Evolutionary conservation across 2,113 vertebrate genomes (phyloP), one percentile per base, ranked within the genome.

Genomic region (Sinocyclocheilus maitianheensis): DNA sequence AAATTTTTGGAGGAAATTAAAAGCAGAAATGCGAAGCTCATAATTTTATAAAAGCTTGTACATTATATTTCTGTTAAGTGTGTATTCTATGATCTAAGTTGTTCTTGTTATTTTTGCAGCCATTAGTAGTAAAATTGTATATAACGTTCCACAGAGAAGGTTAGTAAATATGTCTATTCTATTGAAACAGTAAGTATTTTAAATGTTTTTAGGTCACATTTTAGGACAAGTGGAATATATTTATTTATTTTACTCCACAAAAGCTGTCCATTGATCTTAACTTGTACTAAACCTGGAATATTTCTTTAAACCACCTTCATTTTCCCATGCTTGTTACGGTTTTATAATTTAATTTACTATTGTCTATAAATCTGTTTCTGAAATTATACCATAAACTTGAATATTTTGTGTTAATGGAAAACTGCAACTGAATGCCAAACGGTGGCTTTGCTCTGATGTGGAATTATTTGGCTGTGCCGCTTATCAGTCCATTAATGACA

Each of bases 341-440:
- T 69, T 69, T 20, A 9, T 71, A 3, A 40, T 4, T 22, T 71
- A 11, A 37, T 20, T 71, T 34, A 2, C 67, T 40, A 22, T 20
- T 7, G 71, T 13, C 40, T 75, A 48, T 11, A 75, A 75, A 5
- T 75, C n/a, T 75, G 0, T 24, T 48, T 60, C 53, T 37, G 48
- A 77, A 58, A 77, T 81, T 40, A 30, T 78, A 37, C 40, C 8
- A 16, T 67, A 30, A 26, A 48, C 60, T 79, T 71, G 81, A 84
- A 71, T 40, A 8, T 55, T 58, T 58, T 18, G 20, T 37, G 51
- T 86, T 90, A 88, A 88, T 85, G 87, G 77, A 62, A 85, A 79
- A 89, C 81, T 85, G 76, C 62, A 77, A 87, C 72, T 63, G 22
- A 53, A 76, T 58, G 82, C 67, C 90, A 90, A 88, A 91, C 88